These are phyloP conservation scores for Hirtodrosophila confusa DNA, from an alignment of 2,888 invertebrate genomes.

Conservation along the genomic window DNA sequence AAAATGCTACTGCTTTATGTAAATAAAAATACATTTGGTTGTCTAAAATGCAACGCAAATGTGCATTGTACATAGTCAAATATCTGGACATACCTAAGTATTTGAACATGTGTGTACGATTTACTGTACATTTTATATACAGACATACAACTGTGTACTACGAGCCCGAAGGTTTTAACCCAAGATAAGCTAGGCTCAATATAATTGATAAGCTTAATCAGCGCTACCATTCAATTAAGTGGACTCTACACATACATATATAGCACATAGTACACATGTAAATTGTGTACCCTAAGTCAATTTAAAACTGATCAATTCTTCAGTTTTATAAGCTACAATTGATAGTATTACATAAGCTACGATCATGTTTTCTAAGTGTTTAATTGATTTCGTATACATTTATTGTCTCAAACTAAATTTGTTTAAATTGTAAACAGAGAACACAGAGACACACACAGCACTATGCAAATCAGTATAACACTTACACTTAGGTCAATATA, in stretches of 20 bases:
- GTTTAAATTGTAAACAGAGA: constrained; percentile 25
- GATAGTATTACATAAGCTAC: constrained; percentile 8
- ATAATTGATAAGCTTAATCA: constrained; percentile 56
- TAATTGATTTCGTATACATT: constrained; percentile 22
- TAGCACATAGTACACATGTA: not conserved
- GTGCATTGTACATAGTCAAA: too few species aligned
- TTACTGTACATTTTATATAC: too few species aligned
- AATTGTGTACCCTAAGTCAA: constrained; percentile 3
- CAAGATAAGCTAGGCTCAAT: constrained; percentile 50
- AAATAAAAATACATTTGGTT: too few species aligned
- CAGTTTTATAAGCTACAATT: constrained; percentile 2
- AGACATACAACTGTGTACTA: not conserved
- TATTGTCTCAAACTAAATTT: constrained; percentile 12
- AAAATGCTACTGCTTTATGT: too few species aligned
- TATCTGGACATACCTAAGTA: too few species aligned
- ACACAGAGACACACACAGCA: constrained; percentile 15
- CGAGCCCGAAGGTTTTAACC: constrained; percentile 42
- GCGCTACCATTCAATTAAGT: not conserved
- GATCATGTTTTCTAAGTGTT: not conserved
- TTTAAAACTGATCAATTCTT: constrained; percentile 15
- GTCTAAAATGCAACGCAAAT: too few species aligned
- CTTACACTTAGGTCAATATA: constrained; percentile 47
- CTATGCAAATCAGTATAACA: constrained; percentile 40
- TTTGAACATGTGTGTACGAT: too few species aligned
- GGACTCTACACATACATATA: not conserved